phyloP scores from a whole-genome alignment of 2,113 vertebrate species.

The Coptodon rendalli region DNA sequence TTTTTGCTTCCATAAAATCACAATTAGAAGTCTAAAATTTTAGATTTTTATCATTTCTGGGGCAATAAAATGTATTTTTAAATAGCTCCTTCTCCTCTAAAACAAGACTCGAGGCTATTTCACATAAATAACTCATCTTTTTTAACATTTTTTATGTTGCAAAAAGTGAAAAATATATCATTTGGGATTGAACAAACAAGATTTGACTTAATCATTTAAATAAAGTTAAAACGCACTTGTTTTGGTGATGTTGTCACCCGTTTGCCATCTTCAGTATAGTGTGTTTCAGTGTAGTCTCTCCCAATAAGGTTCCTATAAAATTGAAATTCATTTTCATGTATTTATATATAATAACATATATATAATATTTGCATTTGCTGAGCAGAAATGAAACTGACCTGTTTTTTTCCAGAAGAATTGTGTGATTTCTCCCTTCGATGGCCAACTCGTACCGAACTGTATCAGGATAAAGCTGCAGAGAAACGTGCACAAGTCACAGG shows the following conservation, averaged over 20 bases:
- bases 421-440: constrained; percentile 66
- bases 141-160: background rate
- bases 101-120: background rate
- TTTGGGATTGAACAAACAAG: background rate
- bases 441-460: constrained; percentile 55
- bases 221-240: background rate
- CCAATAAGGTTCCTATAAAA: constrained; percentile 76
- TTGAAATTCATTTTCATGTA: background rate
- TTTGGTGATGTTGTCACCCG: constrained; percentile 62
- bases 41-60: background rate
- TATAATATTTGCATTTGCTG: background rate
- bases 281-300: constrained; percentile 74
- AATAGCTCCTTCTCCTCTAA: rapidly evolving
- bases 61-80: too few species aligned
- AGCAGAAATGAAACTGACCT: constrained; percentile 25
- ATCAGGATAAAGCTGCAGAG: constrained; percentile 62
- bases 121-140: rapidly evolving
- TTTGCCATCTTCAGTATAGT: constrained; percentile 67
- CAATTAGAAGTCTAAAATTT: background rate
- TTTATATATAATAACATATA: background rate
- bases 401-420: constrained; percentile 72
- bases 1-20: background rate
- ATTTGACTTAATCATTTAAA: background rate
- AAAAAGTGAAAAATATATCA: rapidly evolving
- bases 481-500: background rate